Evolutionary conservation across 2,113 vertebrate species (phyloP), one percentile per base, ranked within the genome.

Genomic region (Equus przewalskii): DNA sequence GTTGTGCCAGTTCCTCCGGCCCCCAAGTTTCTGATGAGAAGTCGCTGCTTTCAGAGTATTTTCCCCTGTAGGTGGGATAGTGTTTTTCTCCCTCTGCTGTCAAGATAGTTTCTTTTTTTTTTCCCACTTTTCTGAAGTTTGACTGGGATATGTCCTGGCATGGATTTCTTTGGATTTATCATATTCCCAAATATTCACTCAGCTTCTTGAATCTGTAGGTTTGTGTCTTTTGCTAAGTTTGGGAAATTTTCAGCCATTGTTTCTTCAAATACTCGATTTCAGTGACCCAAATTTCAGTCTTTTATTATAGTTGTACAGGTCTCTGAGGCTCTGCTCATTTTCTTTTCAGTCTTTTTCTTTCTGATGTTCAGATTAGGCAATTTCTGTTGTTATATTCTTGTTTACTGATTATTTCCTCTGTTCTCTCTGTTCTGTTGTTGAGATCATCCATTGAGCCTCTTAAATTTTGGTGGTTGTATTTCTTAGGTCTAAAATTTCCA

Each of bases 91-190:
- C 88, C 7, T n/a, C 26, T 28, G 14, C 73, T 91, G 84, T 79
- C 19, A 89, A 73, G 15, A 41, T 58, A 7, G 62, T 41, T 76
- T 64, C 4, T 79, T 49, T 91, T 95, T 54, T 41, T 84, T 96
- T 36, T 2, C 36, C 44, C 60, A 54, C 51, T 54, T 54, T 54
- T 54, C 3, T 54, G 14, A 78, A 94, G 41, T 78, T 97, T 69
- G 49, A 65, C 16, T n/a, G 0, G 80, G 69, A 65, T 69, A 6
- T 90, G 28, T 79, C 44, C 15, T 44, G 78, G 26, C 11, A 2
- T 82, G 60, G 18, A 81, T 60, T 92, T 94, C 44, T 85, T 58
- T 46, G 11, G 16, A 72, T 96, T 93, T 88, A 51, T 65, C 46
- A 18, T 72, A 28, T 54, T 80, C 56, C 22, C 21, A 80, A 80